These are phyloP conservation scores for Urocynchramus pylzowi DNA, from an alignment of 2,113 vertebrate species.

Conservation along the genomic window DNA sequence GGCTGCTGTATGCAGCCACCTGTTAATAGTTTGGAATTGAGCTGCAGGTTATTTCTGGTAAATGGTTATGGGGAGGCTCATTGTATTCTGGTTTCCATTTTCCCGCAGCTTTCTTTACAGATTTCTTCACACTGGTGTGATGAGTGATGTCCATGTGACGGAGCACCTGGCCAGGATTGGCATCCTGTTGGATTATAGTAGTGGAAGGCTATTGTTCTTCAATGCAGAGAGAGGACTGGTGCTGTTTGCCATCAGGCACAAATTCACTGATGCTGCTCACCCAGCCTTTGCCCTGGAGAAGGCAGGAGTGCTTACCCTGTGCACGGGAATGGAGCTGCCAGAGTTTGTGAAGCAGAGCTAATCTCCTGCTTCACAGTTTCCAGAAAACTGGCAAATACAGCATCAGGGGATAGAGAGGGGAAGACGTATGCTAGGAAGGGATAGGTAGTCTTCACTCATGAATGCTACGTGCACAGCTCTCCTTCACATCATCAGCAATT, in stretches of 20 bases:
- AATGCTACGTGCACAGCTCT: background rate
- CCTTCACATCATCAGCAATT: background rate
- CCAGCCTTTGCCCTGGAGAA: constrained; percentile 86
- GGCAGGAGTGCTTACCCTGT: constrained; percentile 81
- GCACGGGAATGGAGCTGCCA: constrained; percentile 80
- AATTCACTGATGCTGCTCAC: constrained; percentile 77
- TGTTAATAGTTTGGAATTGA: background rate
- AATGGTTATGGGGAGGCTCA: background rate
- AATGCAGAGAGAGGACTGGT: constrained; percentile 84
- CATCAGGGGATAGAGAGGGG: background rate
- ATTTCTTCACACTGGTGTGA: constrained; percentile 80
- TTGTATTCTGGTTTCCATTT: background rate
- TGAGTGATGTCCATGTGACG: constrained; percentile 77
- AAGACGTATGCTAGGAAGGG: background rate
- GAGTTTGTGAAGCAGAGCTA: constrained; percentile 84
- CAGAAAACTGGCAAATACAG: background rate
- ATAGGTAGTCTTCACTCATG: background rate
- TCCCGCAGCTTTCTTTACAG: constrained; percentile 79
- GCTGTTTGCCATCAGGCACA: constrained; percentile 80
- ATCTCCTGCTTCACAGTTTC: background rate
- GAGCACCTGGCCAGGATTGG: constrained; percentile 80
- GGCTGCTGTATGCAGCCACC: background rate
- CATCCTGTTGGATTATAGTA: constrained; percentile 84
- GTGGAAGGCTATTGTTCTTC: constrained; percentile 83
- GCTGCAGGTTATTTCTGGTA: background rate